phyloP scores from a whole-genome alignment of 1,140 invertebrate species.

The Drosophila watanabei region DNA sequence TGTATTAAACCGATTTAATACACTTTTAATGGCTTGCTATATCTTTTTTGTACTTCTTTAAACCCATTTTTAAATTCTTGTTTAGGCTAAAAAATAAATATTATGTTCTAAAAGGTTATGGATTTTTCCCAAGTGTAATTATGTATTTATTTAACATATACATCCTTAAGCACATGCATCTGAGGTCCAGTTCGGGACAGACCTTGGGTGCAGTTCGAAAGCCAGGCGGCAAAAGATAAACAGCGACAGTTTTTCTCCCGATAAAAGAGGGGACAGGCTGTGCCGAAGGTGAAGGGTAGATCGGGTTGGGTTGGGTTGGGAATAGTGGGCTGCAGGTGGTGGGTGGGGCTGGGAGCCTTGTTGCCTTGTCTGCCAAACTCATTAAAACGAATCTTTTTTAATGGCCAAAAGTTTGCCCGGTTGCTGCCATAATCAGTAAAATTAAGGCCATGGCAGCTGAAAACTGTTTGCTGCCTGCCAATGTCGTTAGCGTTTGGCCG shows the following conservation, averaged over 20 bases:
- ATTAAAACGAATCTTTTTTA: constrained; percentile 83
- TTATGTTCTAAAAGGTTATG: too few relatives aligned
- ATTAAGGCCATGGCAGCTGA: constrained; percentile 77
- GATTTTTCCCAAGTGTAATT: constrained; percentile 3
- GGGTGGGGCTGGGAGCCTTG: constrained; percentile 33
- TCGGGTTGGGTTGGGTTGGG: not conserved
- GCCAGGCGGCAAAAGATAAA: constrained; percentile 66
- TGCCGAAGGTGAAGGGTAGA: constrained; percentile 2
- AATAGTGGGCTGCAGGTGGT: constrained; percentile 3
- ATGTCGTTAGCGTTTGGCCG: constrained; percentile 66
- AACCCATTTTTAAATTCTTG: not conserved
- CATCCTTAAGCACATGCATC: constrained; percentile 19
- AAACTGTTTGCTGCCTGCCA: constrained; percentile 69
- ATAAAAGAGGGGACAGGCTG: constrained; percentile 36
- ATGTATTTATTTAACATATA: constrained; percentile 20
- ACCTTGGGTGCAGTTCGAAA: constrained; percentile 46
- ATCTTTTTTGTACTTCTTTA: not conserved
- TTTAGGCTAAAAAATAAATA: not conserved
- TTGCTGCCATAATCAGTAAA: constrained; percentile 79
- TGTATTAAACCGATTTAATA: not conserved
- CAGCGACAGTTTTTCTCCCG: constrained; percentile 73
- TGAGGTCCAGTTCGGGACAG: constrained; percentile 42
- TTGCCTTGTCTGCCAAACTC: constrained; percentile 74
- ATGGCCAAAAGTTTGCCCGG: constrained; percentile 77
- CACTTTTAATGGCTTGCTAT: not conserved